These are phyloP conservation scores for Cherax destructor DNA, from an alignment of 1,140 invertebrate species.

Conservation along the genomic window DNA sequence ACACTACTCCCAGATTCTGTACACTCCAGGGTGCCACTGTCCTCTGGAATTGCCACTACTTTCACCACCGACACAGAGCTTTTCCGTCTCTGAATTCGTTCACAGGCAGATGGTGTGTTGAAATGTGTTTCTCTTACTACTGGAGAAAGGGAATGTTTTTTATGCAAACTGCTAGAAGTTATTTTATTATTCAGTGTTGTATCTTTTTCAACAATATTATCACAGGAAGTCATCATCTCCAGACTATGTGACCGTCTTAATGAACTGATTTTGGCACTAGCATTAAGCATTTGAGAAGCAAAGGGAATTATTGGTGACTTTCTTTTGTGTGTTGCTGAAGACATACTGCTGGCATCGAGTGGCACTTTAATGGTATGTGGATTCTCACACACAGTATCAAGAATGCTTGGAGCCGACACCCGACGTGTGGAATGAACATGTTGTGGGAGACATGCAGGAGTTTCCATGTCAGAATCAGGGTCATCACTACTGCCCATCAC, in stretches of 20 bases:
- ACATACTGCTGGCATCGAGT: not conserved
- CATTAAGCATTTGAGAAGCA: constrained; percentile 16
- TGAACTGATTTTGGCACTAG: not conserved
- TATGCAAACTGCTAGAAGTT: constrained; percentile 1
- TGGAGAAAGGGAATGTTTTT: constrained; percentile 22
- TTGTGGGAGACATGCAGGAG: not conserved
- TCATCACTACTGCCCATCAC: constrained; percentile 54
- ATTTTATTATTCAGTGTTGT: not conserved
- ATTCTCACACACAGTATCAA: constrained; percentile 42
- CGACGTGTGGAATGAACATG: constrained; percentile 10
- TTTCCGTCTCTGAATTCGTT: constrained; percentile 30
- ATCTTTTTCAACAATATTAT: not conserved
- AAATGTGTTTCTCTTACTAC: constrained; percentile 34
- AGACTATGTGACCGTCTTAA: constrained; percentile 41
- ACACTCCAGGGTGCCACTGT: constrained; percentile 36
- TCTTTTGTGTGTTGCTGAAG: not conserved
- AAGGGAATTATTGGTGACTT: constrained; percentile 34
- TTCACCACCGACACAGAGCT: constrained; percentile 34
- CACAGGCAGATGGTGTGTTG: not conserved
- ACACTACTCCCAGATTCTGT: constrained; percentile 56
- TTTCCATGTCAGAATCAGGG: constrained; percentile 49
- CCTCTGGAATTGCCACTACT: constrained; percentile 56
- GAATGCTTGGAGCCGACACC: constrained; percentile 57
- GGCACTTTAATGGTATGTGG: not conserved
- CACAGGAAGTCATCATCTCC: constrained; percentile 19